Conservation (phyloP, 30 jellyfish, hydroid and myxozoan genomes). For the Morbakka virulenta region DNA sequence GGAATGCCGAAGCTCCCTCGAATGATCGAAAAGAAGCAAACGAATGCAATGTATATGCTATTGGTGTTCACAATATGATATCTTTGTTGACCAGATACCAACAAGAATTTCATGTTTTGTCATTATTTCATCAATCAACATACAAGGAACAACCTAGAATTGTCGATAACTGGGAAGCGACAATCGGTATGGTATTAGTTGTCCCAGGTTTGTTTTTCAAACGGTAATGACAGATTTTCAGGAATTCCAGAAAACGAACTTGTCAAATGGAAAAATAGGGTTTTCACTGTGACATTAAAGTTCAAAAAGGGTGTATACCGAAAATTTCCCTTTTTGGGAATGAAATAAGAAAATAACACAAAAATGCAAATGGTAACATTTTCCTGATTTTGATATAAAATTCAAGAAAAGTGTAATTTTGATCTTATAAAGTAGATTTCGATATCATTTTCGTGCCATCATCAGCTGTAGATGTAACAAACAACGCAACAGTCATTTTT, state of each 20-base stretch:
- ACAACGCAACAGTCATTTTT: too few species aligned
- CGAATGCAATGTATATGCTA: slow-evolving; percentile 2
- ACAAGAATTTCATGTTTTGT: background rate
- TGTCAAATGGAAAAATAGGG: too few species aligned
- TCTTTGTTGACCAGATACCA: background rate
- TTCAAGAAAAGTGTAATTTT: too few species aligned
- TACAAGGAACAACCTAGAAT: background rate
- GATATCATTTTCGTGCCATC: too few species aligned
- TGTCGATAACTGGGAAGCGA: background rate
- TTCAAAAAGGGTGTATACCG: too few species aligned
- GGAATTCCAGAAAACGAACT: slow-evolving; percentile 24
- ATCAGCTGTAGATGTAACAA: too few species aligned
- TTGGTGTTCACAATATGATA: background rate
- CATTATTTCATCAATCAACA: background rate
- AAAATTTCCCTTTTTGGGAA: too few species aligned
- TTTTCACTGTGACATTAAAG: too few species aligned
- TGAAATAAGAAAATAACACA: too few species aligned
- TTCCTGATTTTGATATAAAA: too few species aligned
- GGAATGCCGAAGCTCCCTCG: background rate
- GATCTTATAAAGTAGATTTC: too few species aligned
- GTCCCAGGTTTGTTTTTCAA: background rate
- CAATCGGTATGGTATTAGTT: background rate
- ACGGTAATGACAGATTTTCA: slow-evolving; percentile 13
- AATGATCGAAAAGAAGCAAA: slow-evolving; percentile 8
- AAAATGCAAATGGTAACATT: too few species aligned